Evolutionary conservation across 2,113 vertebrate genomes (phyloP).

Genomic region (Erinaceus europaeus): DNA sequence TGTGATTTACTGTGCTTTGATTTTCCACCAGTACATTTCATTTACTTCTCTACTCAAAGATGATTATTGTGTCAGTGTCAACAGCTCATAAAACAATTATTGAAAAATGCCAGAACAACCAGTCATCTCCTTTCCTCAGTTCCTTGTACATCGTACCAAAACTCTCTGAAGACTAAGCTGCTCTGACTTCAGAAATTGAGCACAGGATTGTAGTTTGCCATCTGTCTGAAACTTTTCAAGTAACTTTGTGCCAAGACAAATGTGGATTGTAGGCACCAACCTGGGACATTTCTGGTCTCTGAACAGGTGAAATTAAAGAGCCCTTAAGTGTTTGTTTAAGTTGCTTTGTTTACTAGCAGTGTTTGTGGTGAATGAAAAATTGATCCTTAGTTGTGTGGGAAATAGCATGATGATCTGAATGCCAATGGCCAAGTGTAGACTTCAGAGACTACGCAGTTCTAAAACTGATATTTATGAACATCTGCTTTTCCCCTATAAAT

Average conservation of each 20-base stretch:
- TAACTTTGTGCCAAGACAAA: conserved; percentile 51
- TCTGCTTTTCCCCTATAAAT: conserved; percentile 69
- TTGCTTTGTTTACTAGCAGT: conserved; percentile 51
- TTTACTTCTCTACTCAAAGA: not conserved
- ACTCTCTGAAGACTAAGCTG: conserved; percentile 4
- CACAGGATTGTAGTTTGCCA: not conserved
- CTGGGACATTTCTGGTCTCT: conserved; percentile 41
- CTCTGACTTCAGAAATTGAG: conserved; percentile 22
- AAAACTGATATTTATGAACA: conserved; percentile 69
- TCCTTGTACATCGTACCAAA: not conserved
- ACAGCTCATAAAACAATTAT: no score
- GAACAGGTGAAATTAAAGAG: conserved; percentile 41
- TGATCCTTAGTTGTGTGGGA: conserved; percentile 52
- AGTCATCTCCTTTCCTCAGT: not conserved
- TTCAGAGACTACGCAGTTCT: conserved; percentile 58
- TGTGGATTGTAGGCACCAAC: conserved; percentile 38
- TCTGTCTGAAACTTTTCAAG: conserved; percentile 56
- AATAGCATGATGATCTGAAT: conserved; percentile 28
- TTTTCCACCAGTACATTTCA: not conserved
- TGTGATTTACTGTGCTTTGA: conserved; percentile 1
- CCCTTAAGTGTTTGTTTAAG: not conserved
- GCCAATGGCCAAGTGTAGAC: conserved; percentile 13
- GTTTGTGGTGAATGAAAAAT: conserved; percentile 42
- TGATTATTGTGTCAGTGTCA: not conserved
- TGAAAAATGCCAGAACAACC: fast-evolving